These are phyloP conservation scores for Yponomeuta plumbellus DNA, from an alignment of 2,888 invertebrate genomes.

Conservation along the genomic window DNA sequence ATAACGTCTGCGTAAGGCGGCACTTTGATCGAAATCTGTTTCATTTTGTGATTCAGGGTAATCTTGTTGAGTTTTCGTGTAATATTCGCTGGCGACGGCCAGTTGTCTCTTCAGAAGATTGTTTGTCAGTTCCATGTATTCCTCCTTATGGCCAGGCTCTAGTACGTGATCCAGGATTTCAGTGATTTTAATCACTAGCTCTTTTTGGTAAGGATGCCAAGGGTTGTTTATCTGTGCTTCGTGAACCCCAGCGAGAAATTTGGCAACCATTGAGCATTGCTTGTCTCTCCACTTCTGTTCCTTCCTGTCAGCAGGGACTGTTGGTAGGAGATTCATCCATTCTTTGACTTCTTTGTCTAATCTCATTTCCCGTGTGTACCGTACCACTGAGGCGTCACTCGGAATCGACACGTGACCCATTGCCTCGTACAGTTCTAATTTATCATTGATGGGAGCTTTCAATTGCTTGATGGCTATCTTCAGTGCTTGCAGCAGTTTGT, in stretches of 20 bases:
- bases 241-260: neutral
- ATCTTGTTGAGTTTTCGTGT: neutral
- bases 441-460: neutral
- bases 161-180: neutral
- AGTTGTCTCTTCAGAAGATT: neutral
- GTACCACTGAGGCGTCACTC: conserved; percentile 32
- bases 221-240: neutral
- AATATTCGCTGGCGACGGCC: neutral
- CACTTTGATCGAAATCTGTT: neutral
- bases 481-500: neutral
- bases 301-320: neutral
- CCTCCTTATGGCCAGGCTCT: neutral
- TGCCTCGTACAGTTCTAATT: neutral
- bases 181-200: neutral
- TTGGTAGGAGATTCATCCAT: conserved; percentile 32
- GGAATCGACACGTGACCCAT: conserved; percentile 29
- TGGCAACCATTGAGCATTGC: neutral
- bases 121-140: neutral
- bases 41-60: neutral
- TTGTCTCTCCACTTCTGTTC: neutral
- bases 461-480: neutral
- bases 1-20: neutral
- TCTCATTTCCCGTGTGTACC: conserved; percentile 37
- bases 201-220: neutral
- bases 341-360: conserved; percentile 49